Percentiles rank a stretch among this genome's conserved stretches.
Conservation (phyloP, 2,888 invertebrate genomes). For the Julus scanicus region DNA sequence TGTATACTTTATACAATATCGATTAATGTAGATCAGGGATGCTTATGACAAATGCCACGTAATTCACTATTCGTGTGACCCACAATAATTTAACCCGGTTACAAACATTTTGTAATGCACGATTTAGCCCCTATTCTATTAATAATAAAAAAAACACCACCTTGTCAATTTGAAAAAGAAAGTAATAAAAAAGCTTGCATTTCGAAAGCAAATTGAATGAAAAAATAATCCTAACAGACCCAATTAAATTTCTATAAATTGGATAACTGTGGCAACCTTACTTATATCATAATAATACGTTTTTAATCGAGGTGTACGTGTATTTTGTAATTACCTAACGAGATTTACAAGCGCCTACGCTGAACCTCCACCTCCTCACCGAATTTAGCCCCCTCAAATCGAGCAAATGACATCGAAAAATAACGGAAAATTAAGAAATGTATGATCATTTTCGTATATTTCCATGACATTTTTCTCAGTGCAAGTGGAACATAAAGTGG, state of each 20-base stretch:
- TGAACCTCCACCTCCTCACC: background rate
- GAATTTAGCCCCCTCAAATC: background rate
- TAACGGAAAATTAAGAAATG: background rate
- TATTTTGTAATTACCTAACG: background rate
- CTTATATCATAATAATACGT: background rate
- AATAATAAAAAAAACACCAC: background rate
- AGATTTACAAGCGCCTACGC: background rate
- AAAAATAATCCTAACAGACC: background rate
- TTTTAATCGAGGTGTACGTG: background rate
- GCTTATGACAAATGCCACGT: conserved; percentile 10
- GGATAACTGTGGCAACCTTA: background rate
- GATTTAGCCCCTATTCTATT: conserved; percentile 36
- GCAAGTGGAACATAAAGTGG: too few species aligned
- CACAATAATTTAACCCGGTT: conserved; percentile 42
- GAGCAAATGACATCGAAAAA: background rate
- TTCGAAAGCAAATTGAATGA: background rate
- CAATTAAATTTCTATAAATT: conserved; percentile 10
- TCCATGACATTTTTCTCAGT: too few species aligned
- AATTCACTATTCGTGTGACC: conserved; percentile 39
- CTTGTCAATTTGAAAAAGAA: conserved; percentile 5
- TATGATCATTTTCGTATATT: too few species aligned
- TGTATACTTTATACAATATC: background rate
- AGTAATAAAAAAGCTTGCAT: background rate
- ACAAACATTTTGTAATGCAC: conserved; percentile 13
- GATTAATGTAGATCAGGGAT: conserved; percentile 30